Evolutionary conservation across 2,113 vertebrate species (phyloP).

Genomic region (Burhinus oedicnemus): DNA sequence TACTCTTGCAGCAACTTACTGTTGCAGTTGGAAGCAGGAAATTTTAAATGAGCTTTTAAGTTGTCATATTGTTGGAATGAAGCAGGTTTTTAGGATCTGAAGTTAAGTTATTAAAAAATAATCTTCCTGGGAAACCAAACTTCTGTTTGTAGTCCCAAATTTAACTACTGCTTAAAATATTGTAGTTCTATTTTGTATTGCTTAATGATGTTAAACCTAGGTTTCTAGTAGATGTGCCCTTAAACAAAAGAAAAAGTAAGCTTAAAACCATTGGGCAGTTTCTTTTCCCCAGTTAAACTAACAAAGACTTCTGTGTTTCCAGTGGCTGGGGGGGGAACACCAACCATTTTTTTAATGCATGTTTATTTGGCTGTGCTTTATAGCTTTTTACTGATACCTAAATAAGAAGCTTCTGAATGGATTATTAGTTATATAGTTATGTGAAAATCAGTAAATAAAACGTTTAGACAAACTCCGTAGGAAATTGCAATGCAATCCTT

Average conservation of each 20-base stretch:
- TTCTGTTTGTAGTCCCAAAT: background rate
- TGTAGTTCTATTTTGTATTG: background rate
- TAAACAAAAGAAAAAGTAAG: background rate
- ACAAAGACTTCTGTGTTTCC: background rate
- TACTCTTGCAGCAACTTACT: background rate
- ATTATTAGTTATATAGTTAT: background rate
- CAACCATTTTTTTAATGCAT: fast-evolving
- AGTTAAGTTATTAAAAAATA: background rate
- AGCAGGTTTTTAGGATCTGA: background rate
- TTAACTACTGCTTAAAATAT: background rate
- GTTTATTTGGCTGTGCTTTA: background rate
- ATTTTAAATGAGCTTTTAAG: background rate
- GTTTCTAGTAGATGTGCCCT: background rate
- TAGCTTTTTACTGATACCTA: background rate
- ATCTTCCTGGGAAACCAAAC: background rate
- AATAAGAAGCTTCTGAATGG: background rate
- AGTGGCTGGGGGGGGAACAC: background rate
- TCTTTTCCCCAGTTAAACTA: background rate
- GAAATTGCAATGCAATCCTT: background rate
- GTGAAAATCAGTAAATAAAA: background rate
- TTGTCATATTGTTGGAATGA: background rate
- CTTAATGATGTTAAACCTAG: background rate
- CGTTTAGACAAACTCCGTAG: background rate
- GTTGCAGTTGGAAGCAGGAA: background rate
- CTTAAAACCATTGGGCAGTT: background rate